A percentile compares a stretch with the other conserved stretches of the same genome.
These are phyloP conservation scores for Reticulitermes lucifugus DNA, from an alignment of 2,888 invertebrate genomes.

Conservation along the genomic window DNA sequence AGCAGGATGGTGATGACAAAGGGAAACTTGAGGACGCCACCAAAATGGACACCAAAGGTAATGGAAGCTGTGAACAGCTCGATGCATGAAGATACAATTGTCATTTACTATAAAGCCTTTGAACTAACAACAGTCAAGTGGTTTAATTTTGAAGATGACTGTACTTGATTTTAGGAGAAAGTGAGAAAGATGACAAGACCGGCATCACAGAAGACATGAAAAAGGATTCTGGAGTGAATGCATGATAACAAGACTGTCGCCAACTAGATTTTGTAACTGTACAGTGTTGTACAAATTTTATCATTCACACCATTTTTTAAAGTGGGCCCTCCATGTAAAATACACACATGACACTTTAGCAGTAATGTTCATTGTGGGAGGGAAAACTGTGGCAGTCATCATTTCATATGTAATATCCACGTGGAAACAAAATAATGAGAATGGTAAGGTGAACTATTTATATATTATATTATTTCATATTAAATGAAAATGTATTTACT, in stretches of 20 bases:
- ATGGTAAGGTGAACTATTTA: background rate
- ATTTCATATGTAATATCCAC: background rate
- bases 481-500: background rate
- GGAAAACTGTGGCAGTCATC: background rate
- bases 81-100: slow-evolving; percentile 17
- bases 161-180: slow-evolving; percentile 42
- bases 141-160: background rate
- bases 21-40: slow-evolving; percentile 63
- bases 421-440: background rate
- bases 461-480: background rate
- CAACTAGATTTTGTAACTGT: slow-evolving; percentile 12
- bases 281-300: background rate
- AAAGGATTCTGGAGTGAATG: slow-evolving; percentile 63
- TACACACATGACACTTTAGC: background rate
- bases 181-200: slow-evolving; percentile 59
- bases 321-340: background rate
- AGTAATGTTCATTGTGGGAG: background rate
- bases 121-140: background rate
- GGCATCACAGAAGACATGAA: slow-evolving; percentile 74
- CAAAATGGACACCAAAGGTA: slow-evolving; percentile 64
- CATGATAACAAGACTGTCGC: slow-evolving; percentile 48
- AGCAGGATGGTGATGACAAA: slow-evolving; percentile 62
- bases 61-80: slow-evolving; percentile 7
- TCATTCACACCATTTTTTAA: slow-evolving; percentile 6
- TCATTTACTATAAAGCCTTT: background rate